These are phyloP conservation scores for Gandaritis pyraliata DNA, from an alignment of 2,888 invertebrate genomes.

Conservation along the genomic window DNA sequence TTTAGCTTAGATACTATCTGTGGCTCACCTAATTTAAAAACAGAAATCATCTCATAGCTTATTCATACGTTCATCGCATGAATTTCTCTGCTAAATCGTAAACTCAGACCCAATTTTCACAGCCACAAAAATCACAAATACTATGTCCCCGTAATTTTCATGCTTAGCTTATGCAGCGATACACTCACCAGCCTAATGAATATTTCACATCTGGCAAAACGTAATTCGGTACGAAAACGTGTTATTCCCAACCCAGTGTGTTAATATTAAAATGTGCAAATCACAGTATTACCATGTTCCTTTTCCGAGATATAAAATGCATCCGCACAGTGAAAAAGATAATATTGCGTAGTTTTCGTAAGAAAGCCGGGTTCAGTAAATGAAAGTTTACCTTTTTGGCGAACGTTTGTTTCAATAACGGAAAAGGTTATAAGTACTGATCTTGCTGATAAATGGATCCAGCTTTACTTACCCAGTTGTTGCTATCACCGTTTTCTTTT, in stretches of 20 bases:
- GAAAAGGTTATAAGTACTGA: background rate
- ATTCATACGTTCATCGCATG: too few relatives aligned
- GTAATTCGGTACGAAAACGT: conserved; percentile 63
- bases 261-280: conserved; percentile 80
- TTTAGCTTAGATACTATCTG: too few relatives aligned
- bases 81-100: too few relatives aligned
- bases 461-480: too few relatives aligned
- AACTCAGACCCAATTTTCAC: background rate
- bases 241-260: conserved; percentile 49
- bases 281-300: conserved; percentile 66
- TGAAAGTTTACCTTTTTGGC: conserved; percentile 19
- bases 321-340: conserved; percentile 42
- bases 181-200: conserved; percentile 51
- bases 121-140: conserved; percentile 5
- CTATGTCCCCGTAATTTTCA: conserved; percentile 3
- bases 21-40: too few relatives aligned
- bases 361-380: conserved; percentile 17
- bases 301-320: conserved; percentile 56
- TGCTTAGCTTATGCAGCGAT: conserved; percentile 21
- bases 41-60: background rate
- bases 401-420: conserved; percentile 15
- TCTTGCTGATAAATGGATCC: background rate
- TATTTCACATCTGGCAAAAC: conserved; percentile 66
- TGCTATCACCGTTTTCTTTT: too few relatives aligned
- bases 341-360: conserved; percentile 19